Base-by-base conservation (phyloP, 2,113 vertebrate species). In the Microcebus griseorufus region DNA sequence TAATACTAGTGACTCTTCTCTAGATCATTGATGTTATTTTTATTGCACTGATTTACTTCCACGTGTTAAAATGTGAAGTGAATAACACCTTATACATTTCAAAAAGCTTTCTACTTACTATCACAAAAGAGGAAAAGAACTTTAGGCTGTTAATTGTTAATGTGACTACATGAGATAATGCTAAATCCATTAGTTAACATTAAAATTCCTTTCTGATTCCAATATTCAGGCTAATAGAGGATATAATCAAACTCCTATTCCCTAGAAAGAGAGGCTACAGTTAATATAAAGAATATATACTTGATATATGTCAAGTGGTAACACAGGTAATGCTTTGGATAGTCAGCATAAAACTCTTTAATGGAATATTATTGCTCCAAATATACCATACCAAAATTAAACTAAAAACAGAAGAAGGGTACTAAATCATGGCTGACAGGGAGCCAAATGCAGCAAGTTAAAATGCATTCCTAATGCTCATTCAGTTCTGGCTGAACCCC, bases 141-240 rank as follows among this genome's bases (percentile, higher is more conserved):
- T 95, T 97, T 60, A 92, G 34, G 69, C 89, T 90, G 90, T 97
- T 98, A 97, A 97, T 94, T 97, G 96, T 96, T 97, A 97, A 95
- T 2, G 0, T 85, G 70, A 93, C 79, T 96, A 94, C 37, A 94
- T 93, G 37, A 96, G 81, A 97, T 93, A 96, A 97, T 48, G 86
- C 87, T 95, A 95, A 90, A 88, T 94, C 88, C 90, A 95, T 93
- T 89, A 96, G 95, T 88, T 96, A 82, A 82, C 85, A 96, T 91
- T 97, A 97, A 98, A 97, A 97, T 96, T 96, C 81, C 88, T 94
- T 94, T 78, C 76, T 93, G 73, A 88, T 58, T 90, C 69, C 96
- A 96, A 88, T 92, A 96, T 62, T 34, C 80, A 91, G 45, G 39
- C 85, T 97, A 97, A 96, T 27, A 64, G 69, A 96, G 45, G 34